Base-by-base conservation (phyloP, 2,888 invertebrate genomes). In the Drosophila suboccidentalis region DNA sequence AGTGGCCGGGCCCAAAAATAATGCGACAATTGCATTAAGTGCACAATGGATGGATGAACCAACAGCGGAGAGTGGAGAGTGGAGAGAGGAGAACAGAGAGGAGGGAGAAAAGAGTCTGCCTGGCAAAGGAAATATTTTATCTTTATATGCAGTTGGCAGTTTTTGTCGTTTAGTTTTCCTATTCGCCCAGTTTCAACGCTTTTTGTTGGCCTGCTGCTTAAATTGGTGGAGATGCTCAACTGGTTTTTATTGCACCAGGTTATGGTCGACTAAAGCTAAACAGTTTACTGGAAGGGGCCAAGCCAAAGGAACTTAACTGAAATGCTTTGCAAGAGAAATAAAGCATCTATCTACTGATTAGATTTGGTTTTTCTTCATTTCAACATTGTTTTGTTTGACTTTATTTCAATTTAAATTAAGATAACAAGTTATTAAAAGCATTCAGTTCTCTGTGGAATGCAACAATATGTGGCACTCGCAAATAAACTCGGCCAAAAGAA, bases 1-100 rank as follows among this genome's bases (percentile, higher is more conserved):
- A 80, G 84, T 68, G 71, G 78, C 53, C 53, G 62, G 61, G 66
- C 46, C 60, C 62, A 64, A 82, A 89, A 89, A 84, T 84, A 84
- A 84, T 84, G 84, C 88, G 84, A 84, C 84, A 84, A 84, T 84
- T 84, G 84, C 84, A 84, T 84, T 84, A 84, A 89, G 90, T 87
- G 84, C 82, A 85, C 79, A 86, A 76, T 71, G 85, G 78, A 72
- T 68, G 71, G 73, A 76, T 75, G 80, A 62, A 64, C 71, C 61
- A 61, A 11, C 39, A 63, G 29, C 41, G 47, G 22, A 51, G 38
- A 39, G 6, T 8, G 47, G 46, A 26, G 9, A 38, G 43, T 13
- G 53, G 46, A 17, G 9, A 38, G 43, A 11, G 53, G 13, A 9
- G 22, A 10, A 15, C 17, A 32, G 38, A 6, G 17, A 29, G 19